A percentile compares a stretch with the other conserved stretches of the same genome.
These are phyloP conservation scores for Macrophya annulata DNA, from an alignment of 2,888 invertebrate genomes.

Conservation along the genomic window DNA sequence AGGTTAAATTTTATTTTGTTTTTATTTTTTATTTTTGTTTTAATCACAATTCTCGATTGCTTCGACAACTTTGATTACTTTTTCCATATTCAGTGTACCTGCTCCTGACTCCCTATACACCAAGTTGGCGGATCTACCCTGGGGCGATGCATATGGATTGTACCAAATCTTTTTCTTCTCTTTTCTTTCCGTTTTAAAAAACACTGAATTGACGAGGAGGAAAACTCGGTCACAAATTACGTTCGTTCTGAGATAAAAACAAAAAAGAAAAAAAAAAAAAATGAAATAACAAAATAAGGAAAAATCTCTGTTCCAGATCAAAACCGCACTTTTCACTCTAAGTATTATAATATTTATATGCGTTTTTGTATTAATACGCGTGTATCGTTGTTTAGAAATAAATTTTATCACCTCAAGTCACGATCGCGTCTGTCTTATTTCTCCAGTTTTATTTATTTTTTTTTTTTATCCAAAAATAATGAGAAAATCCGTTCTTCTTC, in stretches of 20 bases:
- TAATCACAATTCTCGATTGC: conserved; percentile 13
- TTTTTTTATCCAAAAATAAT: background rate
- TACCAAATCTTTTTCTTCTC: too few species aligned
- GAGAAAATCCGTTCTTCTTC: background rate
- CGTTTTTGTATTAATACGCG: too few species aligned
- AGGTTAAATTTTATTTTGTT: background rate
- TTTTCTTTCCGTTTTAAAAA: background rate
- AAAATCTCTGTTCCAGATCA: background rate
- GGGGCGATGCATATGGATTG: background rate
- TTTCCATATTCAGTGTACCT: background rate
- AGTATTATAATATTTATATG: background rate
- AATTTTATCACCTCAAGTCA: background rate
- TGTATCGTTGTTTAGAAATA: background rate
- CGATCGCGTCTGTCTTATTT: background rate
- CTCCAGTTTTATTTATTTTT: background rate
- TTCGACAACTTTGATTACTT: conserved; percentile 21
- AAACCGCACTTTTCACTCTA: background rate
- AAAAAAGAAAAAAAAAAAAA: too few species aligned
- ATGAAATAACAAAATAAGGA: too few species aligned
- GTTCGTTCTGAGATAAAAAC: background rate
- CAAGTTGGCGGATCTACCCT: background rate
- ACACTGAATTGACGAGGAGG: background rate
- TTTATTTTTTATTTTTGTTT: background rate
- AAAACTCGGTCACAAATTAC: background rate
- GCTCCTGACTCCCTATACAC: too few species aligned